Evolutionary conservation across 2,888 invertebrate species (phyloP), one percentile per base, ranked within the genome.

Genomic region (Cephus nigrinus): DNA sequence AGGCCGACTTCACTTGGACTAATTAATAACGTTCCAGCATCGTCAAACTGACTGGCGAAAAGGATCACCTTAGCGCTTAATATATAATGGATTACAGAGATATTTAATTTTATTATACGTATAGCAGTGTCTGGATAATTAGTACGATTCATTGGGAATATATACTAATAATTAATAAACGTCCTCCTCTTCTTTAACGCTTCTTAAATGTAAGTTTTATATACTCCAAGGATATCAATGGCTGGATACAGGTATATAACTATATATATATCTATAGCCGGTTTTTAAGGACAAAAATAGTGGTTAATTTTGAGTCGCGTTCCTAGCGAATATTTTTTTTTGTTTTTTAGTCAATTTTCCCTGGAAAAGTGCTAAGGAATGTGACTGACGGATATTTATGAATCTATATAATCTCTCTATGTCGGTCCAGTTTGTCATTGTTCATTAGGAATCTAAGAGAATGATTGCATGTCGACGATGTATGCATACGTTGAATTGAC

Each of bases 11-110:
- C 36, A 77, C 74, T 78, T 72, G 76, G 71, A 73, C 78, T 83
- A 84, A 84, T 84, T 84, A 82, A 82, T 81, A 82, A 80, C 75
- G 71, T 73, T 69, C 76, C 74, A 34, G 73, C n/a, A 23, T 55
- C 55, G 75, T 77, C 77, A 79, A 81, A 78, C 78, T 78, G 76
- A 74, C 32, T 23, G 71, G 71, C 71, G 71, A 71, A 33, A 71
- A 71, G 32, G 71, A 71, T 71, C 31, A 71, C 71, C 71, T 71
- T 71, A 33, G n/a, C 31, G 33, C 31, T 55, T 40, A 23, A 2
- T 23, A 23, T 55, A 9, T 23, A 9, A 23, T 23, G 55, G 9
- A 55, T 55, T 23, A 55, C 9, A 55, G 55, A 55, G 55, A 55
- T 55, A 2, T 55, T 55, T 55, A 23, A 55, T 55, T 55, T 23